phyloP scores from a whole-genome alignment of 2,888 invertebrate genomes.

The Aspidapion aeneum region DNA sequence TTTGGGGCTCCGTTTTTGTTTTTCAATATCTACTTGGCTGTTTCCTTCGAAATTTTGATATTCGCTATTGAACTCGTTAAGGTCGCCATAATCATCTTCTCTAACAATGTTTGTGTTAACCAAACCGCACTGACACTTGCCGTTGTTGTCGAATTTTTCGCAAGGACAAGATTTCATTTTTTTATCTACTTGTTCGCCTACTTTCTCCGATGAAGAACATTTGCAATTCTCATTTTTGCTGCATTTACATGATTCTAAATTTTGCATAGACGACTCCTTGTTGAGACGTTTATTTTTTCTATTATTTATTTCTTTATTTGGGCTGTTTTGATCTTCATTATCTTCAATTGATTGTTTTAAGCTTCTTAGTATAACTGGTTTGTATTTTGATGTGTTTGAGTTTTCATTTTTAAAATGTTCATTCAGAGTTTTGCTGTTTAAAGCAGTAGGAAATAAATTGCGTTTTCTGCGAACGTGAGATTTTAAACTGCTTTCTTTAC shows the following conservation, averaged over 20 bases:
- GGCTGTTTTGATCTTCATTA: slow-evolving; percentile 1
- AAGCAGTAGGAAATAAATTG: slow-evolving; percentile 7
- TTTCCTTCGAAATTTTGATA: slow-evolving; percentile 2
- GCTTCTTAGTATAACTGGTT: neutral
- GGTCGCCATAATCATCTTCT: slow-evolving; percentile 5
- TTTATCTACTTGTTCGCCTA: neutral
- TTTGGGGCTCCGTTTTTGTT: slow-evolving; percentile 11
- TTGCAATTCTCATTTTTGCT: slow-evolving; percentile 10
- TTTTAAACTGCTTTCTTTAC: slow-evolving; percentile 29
- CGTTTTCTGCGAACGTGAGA: slow-evolving; percentile 39
- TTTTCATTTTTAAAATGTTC: neutral
- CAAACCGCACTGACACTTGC: slow-evolving; percentile 22
- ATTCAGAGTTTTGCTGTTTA: neutral
- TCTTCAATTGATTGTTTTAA: slow-evolving; percentile 4
- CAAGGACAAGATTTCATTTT: slow-evolving; percentile 20
- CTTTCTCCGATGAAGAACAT: slow-evolving; percentile 4
- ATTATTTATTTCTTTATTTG: neutral
- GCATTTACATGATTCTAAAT: slow-evolving; percentile 20
- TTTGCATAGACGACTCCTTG: neutral
- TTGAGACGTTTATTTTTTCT: slow-evolving; percentile 2
- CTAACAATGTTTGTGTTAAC: neutral
- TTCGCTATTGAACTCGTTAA: neutral
- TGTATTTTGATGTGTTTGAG: neutral
- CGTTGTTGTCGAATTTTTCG: slow-evolving; percentile 23
- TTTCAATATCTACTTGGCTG: neutral